Conservation (phyloP, 2,888 invertebrate species). For the Macaria notata region DNA sequence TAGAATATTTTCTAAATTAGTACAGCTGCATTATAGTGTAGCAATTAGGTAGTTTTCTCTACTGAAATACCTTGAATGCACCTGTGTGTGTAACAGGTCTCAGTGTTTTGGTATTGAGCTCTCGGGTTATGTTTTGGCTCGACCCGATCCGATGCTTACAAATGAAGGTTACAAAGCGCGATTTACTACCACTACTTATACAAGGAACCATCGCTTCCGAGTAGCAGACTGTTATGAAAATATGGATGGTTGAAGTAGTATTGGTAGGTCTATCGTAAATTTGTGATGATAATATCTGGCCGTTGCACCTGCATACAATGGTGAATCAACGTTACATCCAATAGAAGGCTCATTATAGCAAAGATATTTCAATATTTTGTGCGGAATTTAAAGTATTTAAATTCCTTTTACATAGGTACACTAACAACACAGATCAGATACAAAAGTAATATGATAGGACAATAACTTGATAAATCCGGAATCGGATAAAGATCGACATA, state of each 20-base stretch:
- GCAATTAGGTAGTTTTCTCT: neutral
- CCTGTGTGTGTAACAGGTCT: neutral
- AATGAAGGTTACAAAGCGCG: conserved; percentile 8
- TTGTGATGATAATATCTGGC: conserved; percentile 10
- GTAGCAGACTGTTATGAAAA: conserved; percentile 4
- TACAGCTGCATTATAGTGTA: no score
- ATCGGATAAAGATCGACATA: no score
- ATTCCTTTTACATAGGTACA: no score
- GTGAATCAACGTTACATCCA: conserved; percentile 36
- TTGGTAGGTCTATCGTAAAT: neutral
- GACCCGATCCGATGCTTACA: conserved; percentile 1
- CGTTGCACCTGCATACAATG: conserved; percentile 63
- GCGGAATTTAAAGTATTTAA: no score
- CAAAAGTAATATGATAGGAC: no score
- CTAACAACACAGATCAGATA: no score
- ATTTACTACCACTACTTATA: conserved; percentile 11
- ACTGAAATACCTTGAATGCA: neutral
- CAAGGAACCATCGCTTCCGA: conserved; percentile 23
- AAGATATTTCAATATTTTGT: no score
- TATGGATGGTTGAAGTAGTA: neutral
- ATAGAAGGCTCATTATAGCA: no score
- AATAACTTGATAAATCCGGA: no score
- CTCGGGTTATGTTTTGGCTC: neutral
- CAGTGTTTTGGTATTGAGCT: conserved; percentile 1
- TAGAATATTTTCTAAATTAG: neutral